Percentiles rank a stretch among this genome's conserved stretches.
Conservation (phyloP, 2,888 invertebrate species). For the Chrysotoxum bicinctum region DNA sequence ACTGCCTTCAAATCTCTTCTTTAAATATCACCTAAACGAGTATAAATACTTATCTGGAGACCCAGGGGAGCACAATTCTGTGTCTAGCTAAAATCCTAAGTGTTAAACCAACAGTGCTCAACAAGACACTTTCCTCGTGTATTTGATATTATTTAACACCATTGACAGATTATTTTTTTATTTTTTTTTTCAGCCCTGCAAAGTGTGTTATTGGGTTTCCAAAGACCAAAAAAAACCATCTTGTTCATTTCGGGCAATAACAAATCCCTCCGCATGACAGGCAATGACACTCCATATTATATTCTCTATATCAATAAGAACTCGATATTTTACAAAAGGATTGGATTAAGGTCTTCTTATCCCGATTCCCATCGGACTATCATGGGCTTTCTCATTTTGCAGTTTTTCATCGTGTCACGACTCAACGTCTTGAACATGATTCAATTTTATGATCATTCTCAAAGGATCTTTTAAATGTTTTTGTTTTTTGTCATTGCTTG, state of each 20-base stretch:
- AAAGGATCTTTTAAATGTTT: neutral
- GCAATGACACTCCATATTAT: slow-evolving; percentile 29
- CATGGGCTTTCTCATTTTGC: slow-evolving; percentile 9
- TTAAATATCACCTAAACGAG: neutral
- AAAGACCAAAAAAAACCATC: neutral
- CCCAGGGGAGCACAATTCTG: neutral
- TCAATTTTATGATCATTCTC: neutral
- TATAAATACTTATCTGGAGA: neutral
- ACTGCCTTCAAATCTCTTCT: too few species aligned
- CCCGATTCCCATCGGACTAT: neutral
- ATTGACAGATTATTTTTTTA: slow-evolving; percentile 16
- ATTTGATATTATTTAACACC: slow-evolving; percentile 46
- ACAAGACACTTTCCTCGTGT: neutral
- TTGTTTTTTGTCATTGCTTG: too few species aligned
- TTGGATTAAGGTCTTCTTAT: slow-evolving; percentile 32
- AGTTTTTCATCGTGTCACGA: neutral
- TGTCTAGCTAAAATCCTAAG: neutral
- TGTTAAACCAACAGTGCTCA: neutral
- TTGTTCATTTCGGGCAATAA: slow-evolving; percentile 16
- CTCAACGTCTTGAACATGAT: neutral
- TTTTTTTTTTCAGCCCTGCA: slow-evolving; percentile 5
- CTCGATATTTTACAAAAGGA: slow-evolving; percentile 45
- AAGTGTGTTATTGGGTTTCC: slow-evolving; percentile 53
- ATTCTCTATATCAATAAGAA: slow-evolving; percentile 31
- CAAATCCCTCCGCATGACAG: neutral